Conservation (phyloP, 2,113 vertebrate genomes). For the Sebastes schlegelii region DNA sequence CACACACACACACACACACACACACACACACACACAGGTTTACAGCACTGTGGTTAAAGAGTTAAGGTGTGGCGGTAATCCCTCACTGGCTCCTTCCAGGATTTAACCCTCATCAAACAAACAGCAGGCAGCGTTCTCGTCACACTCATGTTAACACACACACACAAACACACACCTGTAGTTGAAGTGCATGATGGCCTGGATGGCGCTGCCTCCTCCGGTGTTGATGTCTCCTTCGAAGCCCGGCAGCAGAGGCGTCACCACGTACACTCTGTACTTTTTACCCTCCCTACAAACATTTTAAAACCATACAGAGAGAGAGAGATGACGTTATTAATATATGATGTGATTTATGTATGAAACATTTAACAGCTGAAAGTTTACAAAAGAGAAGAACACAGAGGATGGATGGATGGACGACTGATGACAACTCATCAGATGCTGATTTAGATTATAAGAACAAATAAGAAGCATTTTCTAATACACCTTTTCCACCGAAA, state of each 20-base stretch:
- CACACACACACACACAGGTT: background rate
- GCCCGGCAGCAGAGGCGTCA: conserved; percentile 94
- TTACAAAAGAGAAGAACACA: too few relatives aligned
- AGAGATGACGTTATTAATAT: background rate
- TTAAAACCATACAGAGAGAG: background rate
- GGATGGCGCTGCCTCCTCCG: conserved; percentile 93
- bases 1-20: conserved; percentile 10
- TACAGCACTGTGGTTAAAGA: background rate
- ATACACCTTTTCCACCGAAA: too few relatives aligned
- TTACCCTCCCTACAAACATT: conserved; percentile 84
- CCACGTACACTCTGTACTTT: conserved; percentile 92
- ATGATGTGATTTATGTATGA: background rate
- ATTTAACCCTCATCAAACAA: background rate
- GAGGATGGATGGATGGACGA: too few relatives aligned
- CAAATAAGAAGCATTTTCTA: too few relatives aligned
- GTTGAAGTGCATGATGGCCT: conserved; percentile 99
- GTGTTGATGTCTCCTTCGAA: conserved; percentile 98
- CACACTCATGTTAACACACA: background rate
- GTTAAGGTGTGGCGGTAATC: conserved; percentile 1
- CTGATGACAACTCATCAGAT: background rate
- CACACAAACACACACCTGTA: conserved; percentile 88
- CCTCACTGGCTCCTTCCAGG: background rate
- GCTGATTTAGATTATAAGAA: background rate
- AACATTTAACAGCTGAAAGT: background rate
- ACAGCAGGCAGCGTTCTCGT: background rate